phyloP scores from a whole-genome alignment of 2,888 invertebrate species.

The Aphidoletes aphidimyza region DNA sequence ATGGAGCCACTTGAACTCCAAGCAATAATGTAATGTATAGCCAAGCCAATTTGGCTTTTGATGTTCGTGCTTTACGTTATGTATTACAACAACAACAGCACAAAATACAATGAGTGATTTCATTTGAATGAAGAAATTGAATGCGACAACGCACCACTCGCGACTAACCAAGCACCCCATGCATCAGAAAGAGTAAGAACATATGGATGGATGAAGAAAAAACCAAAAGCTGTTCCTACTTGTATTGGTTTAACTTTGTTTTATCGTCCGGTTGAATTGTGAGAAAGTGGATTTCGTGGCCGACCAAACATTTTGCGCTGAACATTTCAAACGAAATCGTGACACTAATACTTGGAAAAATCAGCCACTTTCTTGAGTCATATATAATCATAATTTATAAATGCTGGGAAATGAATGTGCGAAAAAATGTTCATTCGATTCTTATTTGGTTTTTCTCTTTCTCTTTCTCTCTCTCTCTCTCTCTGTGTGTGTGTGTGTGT shows the following conservation, averaged over 20 bases:
- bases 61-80: neutral
- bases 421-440: neutral
- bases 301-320: too few relatives aligned
- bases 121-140: neutral
- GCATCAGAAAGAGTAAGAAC: neutral
- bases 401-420: neutral
- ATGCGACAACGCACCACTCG: neutral
- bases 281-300: too few relatives aligned
- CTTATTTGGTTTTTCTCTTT: too few relatives aligned
- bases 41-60: neutral
- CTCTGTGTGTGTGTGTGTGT: too few relatives aligned
- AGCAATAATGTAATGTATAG: conserved; percentile 17
- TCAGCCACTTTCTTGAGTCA: neutral
- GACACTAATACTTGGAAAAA: too few relatives aligned
- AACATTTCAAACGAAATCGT: too few relatives aligned
- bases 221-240: too few relatives aligned
- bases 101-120: neutral
- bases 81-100: too few relatives aligned
- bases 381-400: conserved; percentile 28
- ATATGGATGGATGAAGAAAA: too few relatives aligned
- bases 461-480: too few relatives aligned
- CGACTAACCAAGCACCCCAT: neutral
- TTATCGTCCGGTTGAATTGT: too few relatives aligned
- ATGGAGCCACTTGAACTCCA: conserved; percentile 43
- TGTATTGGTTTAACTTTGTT: too few relatives aligned